Conservation (phyloP, 2,888 invertebrate genomes). For the Leuctra nigra region DNA sequence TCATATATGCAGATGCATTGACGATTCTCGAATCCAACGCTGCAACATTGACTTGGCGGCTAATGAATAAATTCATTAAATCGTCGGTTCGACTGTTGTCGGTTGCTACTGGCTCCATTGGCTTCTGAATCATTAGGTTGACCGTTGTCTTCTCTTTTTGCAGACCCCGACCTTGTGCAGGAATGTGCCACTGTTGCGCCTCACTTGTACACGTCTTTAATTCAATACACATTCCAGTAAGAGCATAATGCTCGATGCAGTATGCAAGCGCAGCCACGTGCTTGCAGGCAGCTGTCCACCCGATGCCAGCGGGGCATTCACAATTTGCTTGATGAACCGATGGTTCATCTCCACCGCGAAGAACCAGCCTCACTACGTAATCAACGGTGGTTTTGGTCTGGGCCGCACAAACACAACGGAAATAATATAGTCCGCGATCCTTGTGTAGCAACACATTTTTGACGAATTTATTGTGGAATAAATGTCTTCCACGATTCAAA, state of each 20-base stretch:
- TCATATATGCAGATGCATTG: neutral
- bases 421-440: neutral
- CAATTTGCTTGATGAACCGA: neutral
- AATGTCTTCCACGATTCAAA: neutral
- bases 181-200: neutral
- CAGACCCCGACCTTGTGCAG: neutral
- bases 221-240: neutral
- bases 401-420: neutral
- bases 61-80: neutral
- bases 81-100: neutral
- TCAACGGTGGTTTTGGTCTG: neutral
- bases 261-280: neutral
- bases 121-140: neutral
- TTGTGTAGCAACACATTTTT: neutral
- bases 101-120: neutral
- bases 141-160: neutral
- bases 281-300: slow-evolving; percentile 12
- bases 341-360: neutral
- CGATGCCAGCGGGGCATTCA: slow-evolving; percentile 7
- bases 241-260: neutral
- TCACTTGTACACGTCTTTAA: neutral
- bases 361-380: neutral
- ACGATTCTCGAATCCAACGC: neutral
- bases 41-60: neutral
- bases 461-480: neutral